Evolutionary conservation across 2,888 invertebrate species (phyloP).

Genomic region (Metopia argyrocephala): DNA sequence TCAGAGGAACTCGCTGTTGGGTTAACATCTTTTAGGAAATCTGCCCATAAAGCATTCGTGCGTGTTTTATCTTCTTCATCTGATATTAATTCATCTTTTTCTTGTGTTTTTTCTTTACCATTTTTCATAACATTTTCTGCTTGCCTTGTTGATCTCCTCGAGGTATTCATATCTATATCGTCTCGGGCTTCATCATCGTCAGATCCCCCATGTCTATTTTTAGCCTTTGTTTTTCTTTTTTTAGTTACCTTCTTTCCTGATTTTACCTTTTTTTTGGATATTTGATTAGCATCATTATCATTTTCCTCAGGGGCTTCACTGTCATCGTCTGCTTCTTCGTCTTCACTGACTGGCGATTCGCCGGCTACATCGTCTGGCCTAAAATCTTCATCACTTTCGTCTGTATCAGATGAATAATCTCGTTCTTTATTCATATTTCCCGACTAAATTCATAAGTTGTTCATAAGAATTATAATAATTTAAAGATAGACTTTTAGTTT

Average conservation of each 20-base stretch:
- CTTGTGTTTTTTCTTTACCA: conserved; percentile 66
- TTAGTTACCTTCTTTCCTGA: conserved; percentile 41
- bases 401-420: conserved; percentile 83
- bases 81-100: conserved; percentile 73
- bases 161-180: conserved; percentile 7
- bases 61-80: conserved; percentile 84
- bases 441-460: background rate
- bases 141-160: conserved; percentile 69
- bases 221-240: conserved; percentile 28
- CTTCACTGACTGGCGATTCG: conserved; percentile 75
- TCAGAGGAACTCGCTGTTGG: conserved; percentile 63
- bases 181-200: conserved; percentile 16
- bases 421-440: conserved; percentile 76
- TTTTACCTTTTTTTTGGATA: conserved; percentile 45
- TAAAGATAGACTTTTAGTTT: background rate
- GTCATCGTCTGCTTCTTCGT: conserved; percentile 50
- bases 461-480: background rate
- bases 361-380: conserved; percentile 81
- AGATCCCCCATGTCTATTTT: conserved; percentile 7
- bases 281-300: conserved; percentile 39
- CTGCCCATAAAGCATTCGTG: conserved; percentile 89
- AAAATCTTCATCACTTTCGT: conserved; percentile 89
- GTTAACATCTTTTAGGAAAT: conserved; percentile 86
- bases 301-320: conserved; percentile 43
- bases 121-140: conserved; percentile 50